phyloP scores from a whole-genome alignment of 2,797 vertebrate species.

The Emydoidea blandingii region DNA sequence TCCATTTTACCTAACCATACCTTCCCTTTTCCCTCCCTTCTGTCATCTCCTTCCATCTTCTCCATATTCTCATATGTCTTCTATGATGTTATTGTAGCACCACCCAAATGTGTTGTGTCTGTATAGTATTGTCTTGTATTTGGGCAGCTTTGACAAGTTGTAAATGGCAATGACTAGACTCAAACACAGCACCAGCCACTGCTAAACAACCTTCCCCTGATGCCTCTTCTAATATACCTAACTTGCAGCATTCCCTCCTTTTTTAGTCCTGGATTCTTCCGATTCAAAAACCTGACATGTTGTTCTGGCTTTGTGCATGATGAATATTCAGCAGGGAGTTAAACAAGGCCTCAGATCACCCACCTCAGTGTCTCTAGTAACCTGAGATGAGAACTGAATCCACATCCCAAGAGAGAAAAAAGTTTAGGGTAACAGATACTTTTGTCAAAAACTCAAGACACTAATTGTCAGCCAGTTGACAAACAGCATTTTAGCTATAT shows the following conservation, averaged over 20 bases:
- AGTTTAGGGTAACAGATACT: neutral
- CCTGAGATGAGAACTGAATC: neutral
- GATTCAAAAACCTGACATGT: rapidly evolving
- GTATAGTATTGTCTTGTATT: neutral
- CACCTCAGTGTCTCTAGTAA: neutral
- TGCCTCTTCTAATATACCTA: neutral
- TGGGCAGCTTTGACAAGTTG: neutral
- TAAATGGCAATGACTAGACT: neutral
- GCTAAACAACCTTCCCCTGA: neutral
- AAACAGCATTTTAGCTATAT: neutral
- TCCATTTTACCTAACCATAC: neutral
- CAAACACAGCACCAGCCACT: neutral
- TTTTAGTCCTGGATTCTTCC: neutral
- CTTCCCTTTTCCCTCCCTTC: neutral
- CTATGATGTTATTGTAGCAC: neutral
- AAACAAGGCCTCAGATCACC: neutral
- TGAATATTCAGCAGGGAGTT: neutral
- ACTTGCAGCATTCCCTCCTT: neutral
- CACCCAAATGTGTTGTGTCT: neutral
- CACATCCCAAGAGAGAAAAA: neutral
- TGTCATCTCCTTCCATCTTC: neutral
- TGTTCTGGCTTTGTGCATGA: neutral
- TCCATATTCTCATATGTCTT: neutral
- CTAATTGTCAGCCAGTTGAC: rapidly evolving
- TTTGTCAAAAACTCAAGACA: neutral